These are phyloP conservation scores for Cercocebus atys DNA, from an alignment of 2,113 vertebrate genomes.

Conservation along the genomic window DNA sequence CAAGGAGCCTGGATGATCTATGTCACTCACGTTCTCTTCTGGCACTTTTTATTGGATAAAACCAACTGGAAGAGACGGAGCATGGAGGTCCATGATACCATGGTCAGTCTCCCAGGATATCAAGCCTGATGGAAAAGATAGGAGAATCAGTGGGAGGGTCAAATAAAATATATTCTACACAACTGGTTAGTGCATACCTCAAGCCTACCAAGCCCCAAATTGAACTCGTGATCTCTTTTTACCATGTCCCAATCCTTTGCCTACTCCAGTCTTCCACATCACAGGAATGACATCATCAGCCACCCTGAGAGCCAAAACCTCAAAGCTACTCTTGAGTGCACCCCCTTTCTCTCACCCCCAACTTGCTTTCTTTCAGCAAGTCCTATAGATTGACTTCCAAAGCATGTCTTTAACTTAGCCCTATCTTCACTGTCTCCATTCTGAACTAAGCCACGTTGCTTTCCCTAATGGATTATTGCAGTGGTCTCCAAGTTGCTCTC, in stretches of 20 bases:
- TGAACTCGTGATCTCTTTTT: background rate
- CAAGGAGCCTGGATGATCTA: fast-evolving
- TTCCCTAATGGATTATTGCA: background rate
- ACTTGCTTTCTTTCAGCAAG: background rate
- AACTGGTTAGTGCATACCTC: fast-evolving
- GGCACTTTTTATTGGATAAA: background rate
- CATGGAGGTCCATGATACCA: background rate
- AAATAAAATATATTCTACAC: background rate
- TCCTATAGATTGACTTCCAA: background rate
- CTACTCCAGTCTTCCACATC: background rate
- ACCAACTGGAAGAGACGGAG: background rate
- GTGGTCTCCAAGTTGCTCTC: background rate
- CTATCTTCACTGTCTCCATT: background rate
- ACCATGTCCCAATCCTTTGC: background rate
- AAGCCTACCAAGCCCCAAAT: background rate
- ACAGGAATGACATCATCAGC: background rate
- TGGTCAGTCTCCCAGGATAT: background rate
- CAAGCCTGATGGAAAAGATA: background rate
- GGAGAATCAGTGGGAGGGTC: background rate
- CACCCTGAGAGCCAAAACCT: background rate
- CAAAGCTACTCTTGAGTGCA: background rate
- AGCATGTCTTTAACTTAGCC: background rate
- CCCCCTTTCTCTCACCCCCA: fast-evolving
- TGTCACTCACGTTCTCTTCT: fast-evolving
- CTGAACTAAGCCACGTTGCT: fast-evolving